Percentiles rank a stretch among this genome's conserved stretches.
These are phyloP conservation scores for Psilopsiagon aymara DNA, from an alignment of 2,113 vertebrate species.

Conservation along the genomic window DNA sequence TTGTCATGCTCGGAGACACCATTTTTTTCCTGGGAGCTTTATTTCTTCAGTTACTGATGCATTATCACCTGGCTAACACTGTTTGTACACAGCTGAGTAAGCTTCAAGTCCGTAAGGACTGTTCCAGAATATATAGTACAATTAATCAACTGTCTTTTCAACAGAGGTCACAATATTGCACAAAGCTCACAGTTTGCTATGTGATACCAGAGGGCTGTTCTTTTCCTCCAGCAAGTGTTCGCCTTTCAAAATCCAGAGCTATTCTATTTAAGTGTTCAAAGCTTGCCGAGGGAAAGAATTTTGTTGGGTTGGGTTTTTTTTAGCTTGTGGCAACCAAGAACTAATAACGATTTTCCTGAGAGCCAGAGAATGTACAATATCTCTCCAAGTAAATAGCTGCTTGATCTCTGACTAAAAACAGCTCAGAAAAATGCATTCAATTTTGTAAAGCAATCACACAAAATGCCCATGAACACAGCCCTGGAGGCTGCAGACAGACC, in stretches of 20 bases:
- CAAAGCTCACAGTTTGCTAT: conserved; percentile 23
- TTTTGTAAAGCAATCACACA: neutral
- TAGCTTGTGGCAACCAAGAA: neutral
- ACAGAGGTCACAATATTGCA: neutral
- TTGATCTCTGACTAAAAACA: conserved; percentile 2
- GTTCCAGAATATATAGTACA: neutral
- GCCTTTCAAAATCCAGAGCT: neutral
- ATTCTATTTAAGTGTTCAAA: neutral
- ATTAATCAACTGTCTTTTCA: neutral
- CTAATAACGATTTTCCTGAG: neutral
- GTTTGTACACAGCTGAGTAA: rapidly evolving
- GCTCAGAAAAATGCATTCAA: neutral
- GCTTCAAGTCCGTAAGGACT: neutral
- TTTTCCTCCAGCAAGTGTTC: neutral
- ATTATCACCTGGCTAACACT: neutral
- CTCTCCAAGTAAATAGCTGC: neutral
- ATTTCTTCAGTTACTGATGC: neutral
- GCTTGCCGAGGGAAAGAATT: neutral
- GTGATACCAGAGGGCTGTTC: neutral
- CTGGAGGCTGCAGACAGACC: neutral
- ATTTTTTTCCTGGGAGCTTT: neutral
- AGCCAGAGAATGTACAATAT: neutral
- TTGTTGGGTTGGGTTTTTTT: neutral
- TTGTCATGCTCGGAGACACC: neutral
- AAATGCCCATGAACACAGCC: neutral